Percentiles rank a stretch among this genome's conserved stretches.
These are phyloP conservation scores for Phymatocera aterrima DNA, from an alignment of 2,888 invertebrate genomes.

Conservation along the genomic window DNA sequence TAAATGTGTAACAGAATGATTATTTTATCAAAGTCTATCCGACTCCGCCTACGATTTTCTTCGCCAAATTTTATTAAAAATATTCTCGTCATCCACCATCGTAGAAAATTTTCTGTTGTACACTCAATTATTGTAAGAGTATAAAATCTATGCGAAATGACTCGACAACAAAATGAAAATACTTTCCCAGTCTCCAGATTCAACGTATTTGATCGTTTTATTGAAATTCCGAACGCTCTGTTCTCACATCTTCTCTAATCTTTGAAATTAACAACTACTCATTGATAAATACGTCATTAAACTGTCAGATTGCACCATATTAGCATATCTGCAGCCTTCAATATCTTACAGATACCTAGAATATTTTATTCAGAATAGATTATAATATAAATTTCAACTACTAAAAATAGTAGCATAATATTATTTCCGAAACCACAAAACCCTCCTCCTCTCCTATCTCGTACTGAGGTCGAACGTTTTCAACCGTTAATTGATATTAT, in stretches of 20 bases:
- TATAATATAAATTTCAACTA: background rate
- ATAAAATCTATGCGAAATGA: conserved; percentile 25
- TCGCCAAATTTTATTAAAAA: too few species aligned
- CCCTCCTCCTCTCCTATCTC: background rate
- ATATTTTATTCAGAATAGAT: background rate
- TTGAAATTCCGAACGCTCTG: background rate
- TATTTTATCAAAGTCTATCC: background rate
- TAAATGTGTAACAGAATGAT: too few species aligned
- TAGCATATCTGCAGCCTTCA: background rate
- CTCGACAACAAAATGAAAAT: conserved; percentile 40
- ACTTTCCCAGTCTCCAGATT: background rate
- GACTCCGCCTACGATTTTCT: too few species aligned
- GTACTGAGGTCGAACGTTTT: background rate
- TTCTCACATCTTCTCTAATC: conserved; percentile 22
- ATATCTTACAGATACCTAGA: background rate
- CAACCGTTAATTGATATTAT: background rate
- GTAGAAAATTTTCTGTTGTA: too few species aligned
- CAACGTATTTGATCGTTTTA: conserved; percentile 18
- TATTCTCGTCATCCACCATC: too few species aligned
- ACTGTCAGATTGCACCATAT: conserved; percentile 21
- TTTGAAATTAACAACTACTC: conserved; percentile 16
- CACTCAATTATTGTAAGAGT: too few species aligned
- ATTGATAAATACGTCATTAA: conserved; percentile 15
- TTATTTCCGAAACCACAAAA: background rate
- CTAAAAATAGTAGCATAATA: background rate